Evolutionary conservation across 2,888 invertebrate genomes (phyloP).

Genomic region (Leptinotarsa tumamoca): DNA sequence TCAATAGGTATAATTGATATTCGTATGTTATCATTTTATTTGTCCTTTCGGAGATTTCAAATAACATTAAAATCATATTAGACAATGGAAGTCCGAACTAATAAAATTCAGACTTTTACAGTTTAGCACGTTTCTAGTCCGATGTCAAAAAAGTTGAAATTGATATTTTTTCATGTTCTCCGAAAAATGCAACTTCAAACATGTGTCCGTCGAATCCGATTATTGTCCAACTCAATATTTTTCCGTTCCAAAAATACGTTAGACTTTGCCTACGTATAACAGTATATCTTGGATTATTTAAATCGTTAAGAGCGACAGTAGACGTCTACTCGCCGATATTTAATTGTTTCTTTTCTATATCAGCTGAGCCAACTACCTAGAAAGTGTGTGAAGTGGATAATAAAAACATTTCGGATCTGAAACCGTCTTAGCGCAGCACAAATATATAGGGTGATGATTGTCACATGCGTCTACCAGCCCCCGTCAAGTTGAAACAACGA

Average conservation of each 20-base stretch:
- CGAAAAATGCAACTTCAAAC: conserved; percentile 4
- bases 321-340: not conserved
- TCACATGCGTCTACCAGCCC: no score
- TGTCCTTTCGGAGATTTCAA: no score
- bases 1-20: no score
- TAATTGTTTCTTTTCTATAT: conserved; percentile 2
- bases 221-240: conserved; percentile 1
- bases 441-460: no score
- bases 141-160: not conserved
- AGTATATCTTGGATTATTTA: not conserved
- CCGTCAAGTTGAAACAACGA: no score
- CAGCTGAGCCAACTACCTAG: not conserved
- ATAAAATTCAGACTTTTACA: not conserved
- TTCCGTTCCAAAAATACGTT: not conserved
- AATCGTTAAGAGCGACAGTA: not conserved
- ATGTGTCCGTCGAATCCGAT: not conserved
- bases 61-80: no score
- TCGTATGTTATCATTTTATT: no score
- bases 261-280: not conserved
- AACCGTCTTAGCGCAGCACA: not conserved
- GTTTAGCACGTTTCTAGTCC: not conserved
- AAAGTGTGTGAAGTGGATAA: not conserved
- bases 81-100: no score
- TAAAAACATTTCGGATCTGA: not conserved
- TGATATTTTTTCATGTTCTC: conserved; percentile 1